phyloP scores from a whole-genome alignment of 2,113 vertebrate species.

The Chaetura pelagica region DNA sequence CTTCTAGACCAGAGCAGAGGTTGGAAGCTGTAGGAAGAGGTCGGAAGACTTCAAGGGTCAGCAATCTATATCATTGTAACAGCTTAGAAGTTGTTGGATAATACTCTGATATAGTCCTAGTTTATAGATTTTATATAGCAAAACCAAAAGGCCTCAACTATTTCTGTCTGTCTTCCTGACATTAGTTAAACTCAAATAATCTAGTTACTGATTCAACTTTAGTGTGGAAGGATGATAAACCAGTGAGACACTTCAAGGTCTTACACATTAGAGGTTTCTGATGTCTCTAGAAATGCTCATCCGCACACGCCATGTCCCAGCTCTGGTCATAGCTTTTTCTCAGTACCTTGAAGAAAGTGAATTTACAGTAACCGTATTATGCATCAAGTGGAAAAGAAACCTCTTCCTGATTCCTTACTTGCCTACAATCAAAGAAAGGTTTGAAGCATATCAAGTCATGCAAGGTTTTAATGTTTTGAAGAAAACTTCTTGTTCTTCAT shows the following conservation, averaged over 20 bases:
- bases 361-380: background rate
- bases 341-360: background rate
- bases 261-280: background rate
- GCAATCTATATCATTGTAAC: background rate
- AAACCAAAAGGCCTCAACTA: fast-evolving
- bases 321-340: background rate
- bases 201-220: background rate
- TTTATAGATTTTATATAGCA: background rate
- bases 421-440: background rate
- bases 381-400: background rate
- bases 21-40: background rate
- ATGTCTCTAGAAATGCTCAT: background rate
- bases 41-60: background rate
- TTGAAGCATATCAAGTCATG: background rate
- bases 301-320: background rate
- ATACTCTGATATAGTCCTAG: background rate
- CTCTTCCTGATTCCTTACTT: background rate
- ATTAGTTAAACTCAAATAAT: background rate
- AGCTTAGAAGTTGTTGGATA: background rate
- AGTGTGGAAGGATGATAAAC: background rate
- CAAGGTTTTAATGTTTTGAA: background rate
- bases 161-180: background rate
- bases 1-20: background rate
- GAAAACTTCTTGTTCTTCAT: background rate
- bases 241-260: background rate